Conservation (phyloP, 2,797 vertebrate genomes). For the Rhyacichthys aspro region DNA sequence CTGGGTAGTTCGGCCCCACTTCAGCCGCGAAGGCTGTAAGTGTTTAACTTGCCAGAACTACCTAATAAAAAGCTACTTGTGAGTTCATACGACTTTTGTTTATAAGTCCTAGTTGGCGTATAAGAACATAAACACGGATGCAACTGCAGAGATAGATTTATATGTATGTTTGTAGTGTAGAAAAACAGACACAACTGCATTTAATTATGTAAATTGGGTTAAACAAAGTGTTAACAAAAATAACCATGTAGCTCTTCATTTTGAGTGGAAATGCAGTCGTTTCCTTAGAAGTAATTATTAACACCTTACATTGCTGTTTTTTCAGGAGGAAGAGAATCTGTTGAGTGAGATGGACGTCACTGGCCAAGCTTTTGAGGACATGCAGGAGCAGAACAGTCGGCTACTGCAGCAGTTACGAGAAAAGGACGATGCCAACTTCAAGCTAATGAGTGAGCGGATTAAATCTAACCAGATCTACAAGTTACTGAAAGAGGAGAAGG, state of each 20-base stretch:
- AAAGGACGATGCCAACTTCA: conserved; percentile 95
- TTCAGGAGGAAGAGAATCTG: conserved; percentile 89
- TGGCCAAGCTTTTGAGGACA: conserved; percentile 94
- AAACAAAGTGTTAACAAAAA: too few species aligned
- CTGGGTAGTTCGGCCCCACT: conserved; percentile 22
- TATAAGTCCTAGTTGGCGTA: conserved; percentile 30
- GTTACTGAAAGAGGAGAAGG: conserved; percentile 92
- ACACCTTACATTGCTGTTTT: conserved; percentile 31
- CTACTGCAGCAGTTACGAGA: conserved; percentile 91
- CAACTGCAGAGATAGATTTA: conserved; percentile 7
- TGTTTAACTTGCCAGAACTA: conserved; percentile 23
- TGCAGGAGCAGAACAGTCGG: conserved; percentile 95
- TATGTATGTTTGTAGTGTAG: not conserved
- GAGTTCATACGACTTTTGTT: conserved; percentile 44
- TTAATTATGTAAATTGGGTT: not conserved
- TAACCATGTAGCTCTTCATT: not conserved
- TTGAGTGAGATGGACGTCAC: conserved; percentile 94
- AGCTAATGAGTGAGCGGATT: conserved; percentile 94
- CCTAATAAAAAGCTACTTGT: conserved; percentile 42
- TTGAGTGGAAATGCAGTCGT: too few species aligned
- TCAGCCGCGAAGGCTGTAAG: conserved; percentile 17
- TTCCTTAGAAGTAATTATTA: too few species aligned
- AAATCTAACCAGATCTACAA: conserved; percentile 97
- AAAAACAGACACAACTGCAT: conserved; percentile 22
- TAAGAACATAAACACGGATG: conserved; percentile 23